Evolutionary conservation across 2,113 vertebrate genomes (phyloP).

Genomic region (Psammodynastes pulverulentus): DNA sequence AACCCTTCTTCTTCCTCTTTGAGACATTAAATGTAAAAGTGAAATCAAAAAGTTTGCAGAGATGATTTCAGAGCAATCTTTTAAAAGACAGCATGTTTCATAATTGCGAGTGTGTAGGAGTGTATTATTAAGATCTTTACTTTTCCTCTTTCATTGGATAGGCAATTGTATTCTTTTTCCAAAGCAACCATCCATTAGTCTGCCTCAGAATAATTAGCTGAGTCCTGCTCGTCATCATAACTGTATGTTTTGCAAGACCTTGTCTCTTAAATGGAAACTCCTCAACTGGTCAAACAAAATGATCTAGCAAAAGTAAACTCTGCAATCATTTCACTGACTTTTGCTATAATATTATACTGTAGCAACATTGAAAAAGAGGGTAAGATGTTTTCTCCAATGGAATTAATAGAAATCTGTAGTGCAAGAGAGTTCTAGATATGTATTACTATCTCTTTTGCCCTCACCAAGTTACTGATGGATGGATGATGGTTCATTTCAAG

Average conservation of each 20-base stretch:
- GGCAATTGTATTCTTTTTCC: neutral
- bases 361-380: neutral
- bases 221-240: neutral
- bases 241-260: neutral
- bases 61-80: neutral
- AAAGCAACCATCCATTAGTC: neutral
- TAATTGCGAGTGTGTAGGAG: neutral
- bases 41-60: neutral
- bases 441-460: neutral
- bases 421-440: neutral
- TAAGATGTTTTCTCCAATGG: neutral
- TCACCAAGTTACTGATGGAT: neutral
- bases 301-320: neutral
- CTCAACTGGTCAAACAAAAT: neutral
- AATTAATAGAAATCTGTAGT: neutral
- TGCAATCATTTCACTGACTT: neutral
- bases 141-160: neutral
- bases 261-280: neutral
- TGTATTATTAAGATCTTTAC: neutral
- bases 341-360: neutral
- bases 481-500: neutral
- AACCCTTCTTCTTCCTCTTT: neutral
- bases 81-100: neutral
- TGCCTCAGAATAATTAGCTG: neutral
- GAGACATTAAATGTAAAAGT: neutral